Percentiles rank a stretch among this genome's conserved stretches.
Conservation (phyloP, 2,888 invertebrate species). For the Mechanitis messenoides region DNA sequence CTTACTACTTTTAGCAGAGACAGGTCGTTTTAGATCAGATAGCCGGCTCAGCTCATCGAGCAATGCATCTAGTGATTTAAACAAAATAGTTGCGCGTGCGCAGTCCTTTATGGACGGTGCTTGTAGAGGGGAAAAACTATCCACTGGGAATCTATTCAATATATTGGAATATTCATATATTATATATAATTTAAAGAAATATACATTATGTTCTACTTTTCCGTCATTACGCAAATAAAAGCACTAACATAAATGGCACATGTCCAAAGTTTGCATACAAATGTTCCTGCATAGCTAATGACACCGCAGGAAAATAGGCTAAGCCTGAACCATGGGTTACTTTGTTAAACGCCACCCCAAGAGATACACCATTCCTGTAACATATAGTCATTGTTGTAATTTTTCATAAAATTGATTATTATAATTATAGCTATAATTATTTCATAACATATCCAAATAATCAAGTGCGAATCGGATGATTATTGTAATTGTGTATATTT, state of each 20-base stretch:
- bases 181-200: background rate
- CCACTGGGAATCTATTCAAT: constrained; percentile 79
- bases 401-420: too few species aligned
- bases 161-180: background rate
- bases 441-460: too few species aligned
- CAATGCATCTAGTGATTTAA: constrained; percentile 56
- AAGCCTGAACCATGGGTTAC: constrained; percentile 83
- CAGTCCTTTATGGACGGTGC: constrained; percentile 57
- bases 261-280: constrained; percentile 87
- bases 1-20: constrained; percentile 57
- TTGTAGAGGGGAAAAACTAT: constrained; percentile 82
- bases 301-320: constrained; percentile 88
- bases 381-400: too few species aligned
- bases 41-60: constrained; percentile 51
- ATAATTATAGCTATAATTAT: too few species aligned
- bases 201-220: background rate
- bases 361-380: constrained; percentile 82
- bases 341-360: constrained; percentile 84
- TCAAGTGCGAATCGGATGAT: too few species aligned
- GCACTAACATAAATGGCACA: constrained; percentile 65
- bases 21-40: constrained; percentile 44
- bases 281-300: constrained; percentile 85
- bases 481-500: too few species aligned
- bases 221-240: background rate
- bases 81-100: constrained; percentile 49